These are phyloP conservation scores for Pocota personata DNA, from an alignment of 2,888 invertebrate species.

Conservation along the genomic window DNA sequence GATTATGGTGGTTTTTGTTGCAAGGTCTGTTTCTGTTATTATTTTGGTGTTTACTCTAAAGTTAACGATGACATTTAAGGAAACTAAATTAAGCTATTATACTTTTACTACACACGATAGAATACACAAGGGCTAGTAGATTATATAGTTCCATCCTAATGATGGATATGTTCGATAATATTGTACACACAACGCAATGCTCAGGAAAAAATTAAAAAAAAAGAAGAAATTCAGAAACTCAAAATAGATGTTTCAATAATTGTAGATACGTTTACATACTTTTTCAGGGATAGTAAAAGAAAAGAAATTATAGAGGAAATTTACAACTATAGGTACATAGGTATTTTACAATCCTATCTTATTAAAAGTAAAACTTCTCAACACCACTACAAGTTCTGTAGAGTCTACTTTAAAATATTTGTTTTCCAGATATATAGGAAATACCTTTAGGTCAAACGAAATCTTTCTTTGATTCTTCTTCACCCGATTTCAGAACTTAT, in stretches of 20 bases:
- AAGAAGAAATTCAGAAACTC: slow-evolving; percentile 1
- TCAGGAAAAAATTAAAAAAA: slow-evolving; percentile 16
- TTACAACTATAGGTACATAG: not conserved
- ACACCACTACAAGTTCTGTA: slow-evolving; percentile 42
- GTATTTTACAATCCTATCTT: slow-evolving; percentile 2
- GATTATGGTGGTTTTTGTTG: not conserved
- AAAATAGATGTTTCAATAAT: not conserved
- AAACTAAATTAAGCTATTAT: slow-evolving; percentile 35
- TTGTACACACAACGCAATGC: slow-evolving; percentile 41
- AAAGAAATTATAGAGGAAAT: slow-evolving; percentile 12
- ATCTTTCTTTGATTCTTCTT: slow-evolving; percentile 71
- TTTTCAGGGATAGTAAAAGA: slow-evolving; percentile 7
- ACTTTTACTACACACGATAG: slow-evolving; percentile 43
- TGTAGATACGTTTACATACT: not conserved
- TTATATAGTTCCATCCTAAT: slow-evolving; percentile 44
- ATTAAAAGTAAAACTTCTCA: slow-evolving; percentile 9
- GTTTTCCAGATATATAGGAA: not conserved
- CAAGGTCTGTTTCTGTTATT: not conserved
- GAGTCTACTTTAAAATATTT: slow-evolving; percentile 27
- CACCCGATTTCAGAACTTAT: slow-evolving; percentile 79
- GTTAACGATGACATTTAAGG: slow-evolving; percentile 37
- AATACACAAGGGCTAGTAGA: slow-evolving; percentile 53
- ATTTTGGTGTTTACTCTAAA: not conserved
- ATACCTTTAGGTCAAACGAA: slow-evolving; percentile 69
- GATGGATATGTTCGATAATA: slow-evolving; percentile 24